phyloP scores from a whole-genome alignment of 2,113 vertebrate genomes.

The Eleginops maclovinus region DNA sequence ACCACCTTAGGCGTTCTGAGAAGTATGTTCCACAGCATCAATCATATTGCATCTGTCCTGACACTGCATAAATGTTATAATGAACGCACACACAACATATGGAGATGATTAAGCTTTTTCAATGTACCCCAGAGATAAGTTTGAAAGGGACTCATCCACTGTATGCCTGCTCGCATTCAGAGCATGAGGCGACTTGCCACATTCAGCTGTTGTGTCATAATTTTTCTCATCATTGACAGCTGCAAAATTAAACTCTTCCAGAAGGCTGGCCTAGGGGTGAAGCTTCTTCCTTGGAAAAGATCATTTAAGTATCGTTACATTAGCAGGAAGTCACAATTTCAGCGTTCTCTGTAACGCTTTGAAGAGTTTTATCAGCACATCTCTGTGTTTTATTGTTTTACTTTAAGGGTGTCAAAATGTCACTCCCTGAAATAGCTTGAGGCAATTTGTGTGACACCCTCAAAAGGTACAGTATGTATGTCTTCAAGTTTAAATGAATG shows the following conservation, averaged over 20 bases:
- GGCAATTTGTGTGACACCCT: slow-evolving; percentile 1
- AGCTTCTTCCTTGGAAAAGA: not conserved
- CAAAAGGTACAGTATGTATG: not conserved
- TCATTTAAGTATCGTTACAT: not conserved
- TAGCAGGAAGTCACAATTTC: not conserved
- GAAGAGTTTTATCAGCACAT: not conserved
- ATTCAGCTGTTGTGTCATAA: slow-evolving; percentile 30
- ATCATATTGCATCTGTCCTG: not conserved
- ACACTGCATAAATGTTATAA: not conserved
- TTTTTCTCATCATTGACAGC: slow-evolving; percentile 10
- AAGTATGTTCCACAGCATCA: slow-evolving; percentile 8
- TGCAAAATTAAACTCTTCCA: slow-evolving; percentile 7
- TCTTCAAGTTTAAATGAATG: not conserved
- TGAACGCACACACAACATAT: slow-evolving; percentile 9
- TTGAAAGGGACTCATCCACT: not conserved
- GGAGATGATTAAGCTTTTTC: not conserved
- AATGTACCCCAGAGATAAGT: not conserved
- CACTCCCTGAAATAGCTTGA: slow-evolving; percentile 23
- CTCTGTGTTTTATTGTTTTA: not conserved
- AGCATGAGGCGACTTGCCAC: slow-evolving; percentile 37
- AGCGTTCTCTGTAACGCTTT: not conserved
- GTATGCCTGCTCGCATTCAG: not conserved
- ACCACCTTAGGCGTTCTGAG: not conserved
- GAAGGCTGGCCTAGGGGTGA: not conserved
- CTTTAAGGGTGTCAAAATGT: slow-evolving; percentile 19